Evolutionary conservation across 1,140 invertebrate species (phyloP), one percentile per base, ranked within the genome.

Genomic region (Chironomus striatipennis): DNA sequence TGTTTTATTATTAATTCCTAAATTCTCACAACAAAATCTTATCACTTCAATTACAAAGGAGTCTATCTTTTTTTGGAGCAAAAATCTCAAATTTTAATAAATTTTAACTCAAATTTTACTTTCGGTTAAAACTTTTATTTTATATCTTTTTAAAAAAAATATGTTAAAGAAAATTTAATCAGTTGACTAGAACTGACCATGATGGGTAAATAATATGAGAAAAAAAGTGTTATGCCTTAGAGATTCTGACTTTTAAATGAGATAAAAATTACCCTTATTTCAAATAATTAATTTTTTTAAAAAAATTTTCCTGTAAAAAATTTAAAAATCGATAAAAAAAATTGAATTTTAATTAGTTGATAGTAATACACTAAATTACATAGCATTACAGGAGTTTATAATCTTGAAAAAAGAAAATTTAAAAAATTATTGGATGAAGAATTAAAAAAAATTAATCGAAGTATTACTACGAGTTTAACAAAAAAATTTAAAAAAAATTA

Each of bases 381-480:
- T 34, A 2, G 24, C 24, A 57, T 57, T 57, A 57, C 47, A 57
- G 47, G 47, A 57, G 47, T 57, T 57, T 57, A 57, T 57, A n/a
- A 34, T 34, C 24, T 34, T 34, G 24, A 34, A 57, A 57, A 57
- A 57, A 47, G 8, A 47, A 15, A 47, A 57, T n/a, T 57, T n/a
- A 57, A 57, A 57, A 34, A 34, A 34, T 34, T 57, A 57, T 57
- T 57, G 47, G 47, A 57, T n/a, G n/a, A 57, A 10, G 47, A n/a
- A 12, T 47, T 47, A 47, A 47, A 47, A 47, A 8, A 57, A 57
- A 57, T 34, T 34, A 34, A 34, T 34, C 24, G n/a, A 57, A 57
- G 47, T 57, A 57, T 57, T 57, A 57, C 47, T 57, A 57, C n/a
- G n/a, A 57, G n/a, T 57, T n/a, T 57, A 57, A n/a, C n/a, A n/a